Conservation (phyloP, 2,113 vertebrate species). For the Urocolius indicus region DNA sequence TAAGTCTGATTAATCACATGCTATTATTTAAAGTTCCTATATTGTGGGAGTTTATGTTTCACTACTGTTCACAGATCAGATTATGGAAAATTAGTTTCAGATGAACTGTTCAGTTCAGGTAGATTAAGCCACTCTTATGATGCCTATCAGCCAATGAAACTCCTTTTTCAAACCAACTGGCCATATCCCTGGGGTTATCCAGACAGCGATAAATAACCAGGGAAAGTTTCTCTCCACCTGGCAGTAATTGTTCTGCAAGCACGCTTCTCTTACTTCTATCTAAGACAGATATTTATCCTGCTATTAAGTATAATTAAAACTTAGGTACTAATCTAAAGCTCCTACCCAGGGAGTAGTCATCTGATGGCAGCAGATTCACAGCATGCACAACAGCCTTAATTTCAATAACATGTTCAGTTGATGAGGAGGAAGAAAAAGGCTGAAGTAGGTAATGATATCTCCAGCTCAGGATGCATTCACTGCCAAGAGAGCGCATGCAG, state of each 20-base stretch:
- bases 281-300: neutral
- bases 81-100: neutral
- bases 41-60: neutral
- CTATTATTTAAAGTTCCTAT: neutral
- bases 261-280: neutral
- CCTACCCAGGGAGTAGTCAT: neutral
- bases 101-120: neutral
- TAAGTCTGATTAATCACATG: neutral
- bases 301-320: neutral
- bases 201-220: neutral
- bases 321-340: neutral
- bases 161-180: neutral
- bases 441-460: neutral
- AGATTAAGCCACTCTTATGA: neutral
- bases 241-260: neutral
- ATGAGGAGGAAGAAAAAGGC: neutral
- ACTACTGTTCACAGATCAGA: neutral
- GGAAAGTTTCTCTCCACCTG: neutral
- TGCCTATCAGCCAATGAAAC: neutral
- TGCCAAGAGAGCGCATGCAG: rapidly evolving
- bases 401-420: neutral
- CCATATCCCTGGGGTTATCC: neutral
- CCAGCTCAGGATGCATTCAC: neutral
- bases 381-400: neutral
- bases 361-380: neutral